These are phyloP conservation scores for Ceratina japonica DNA, from an alignment of 1,140 invertebrate genomes.

Conservation along the genomic window DNA sequence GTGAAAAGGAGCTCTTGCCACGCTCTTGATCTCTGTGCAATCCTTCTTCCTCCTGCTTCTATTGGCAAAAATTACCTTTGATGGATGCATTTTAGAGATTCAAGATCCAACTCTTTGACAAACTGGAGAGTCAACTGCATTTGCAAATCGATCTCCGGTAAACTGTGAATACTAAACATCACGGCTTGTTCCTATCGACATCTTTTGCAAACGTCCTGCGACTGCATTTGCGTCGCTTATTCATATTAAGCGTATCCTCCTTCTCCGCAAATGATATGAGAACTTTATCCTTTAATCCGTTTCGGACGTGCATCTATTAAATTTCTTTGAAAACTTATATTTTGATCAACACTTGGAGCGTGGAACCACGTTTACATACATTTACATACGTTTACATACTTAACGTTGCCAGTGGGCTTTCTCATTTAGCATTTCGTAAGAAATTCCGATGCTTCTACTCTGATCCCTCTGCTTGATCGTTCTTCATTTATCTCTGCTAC, in stretches of 20 bases:
- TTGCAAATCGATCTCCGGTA: conserved; percentile 1
- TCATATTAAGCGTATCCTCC: background rate
- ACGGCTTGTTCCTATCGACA: too few relatives aligned
- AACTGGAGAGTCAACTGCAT: background rate
- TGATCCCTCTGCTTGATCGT: too few relatives aligned
- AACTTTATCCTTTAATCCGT: background rate
- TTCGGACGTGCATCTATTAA: background rate
- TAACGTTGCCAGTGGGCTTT: background rate
- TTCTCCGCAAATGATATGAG: background rate
- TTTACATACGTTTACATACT: background rate
- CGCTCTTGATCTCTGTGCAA: background rate
- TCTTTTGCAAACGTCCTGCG: background rate
- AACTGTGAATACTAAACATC: background rate
- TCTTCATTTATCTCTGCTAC: background rate
- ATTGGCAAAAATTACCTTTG: conserved; percentile 13
- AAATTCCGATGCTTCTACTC: background rate
- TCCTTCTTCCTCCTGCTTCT: background rate
- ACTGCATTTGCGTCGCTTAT: background rate
- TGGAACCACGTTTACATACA: background rate
- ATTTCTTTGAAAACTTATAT: background rate
- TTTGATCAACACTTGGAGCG: background rate
- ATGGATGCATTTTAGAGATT: conserved; percentile 3
- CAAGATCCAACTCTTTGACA: background rate
- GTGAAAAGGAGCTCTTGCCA: background rate
- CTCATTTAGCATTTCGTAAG: background rate